Evolutionary conservation across 2,888 invertebrate species (phyloP).

Genomic region (Dasysyrphus tricinctus): DNA sequence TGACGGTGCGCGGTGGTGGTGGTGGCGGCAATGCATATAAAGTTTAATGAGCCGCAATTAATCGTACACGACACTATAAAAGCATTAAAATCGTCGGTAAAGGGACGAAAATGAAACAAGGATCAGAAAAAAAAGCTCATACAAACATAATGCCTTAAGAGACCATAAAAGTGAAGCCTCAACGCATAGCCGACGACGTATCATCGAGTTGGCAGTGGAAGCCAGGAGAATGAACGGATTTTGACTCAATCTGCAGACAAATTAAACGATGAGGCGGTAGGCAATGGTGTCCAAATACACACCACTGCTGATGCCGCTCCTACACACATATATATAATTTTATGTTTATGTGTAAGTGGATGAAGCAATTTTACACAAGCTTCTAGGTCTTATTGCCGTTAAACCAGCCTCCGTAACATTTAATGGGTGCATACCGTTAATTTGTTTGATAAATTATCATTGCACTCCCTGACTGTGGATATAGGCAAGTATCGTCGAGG

Average conservation of each 20-base stretch:
- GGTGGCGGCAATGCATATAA: slow-evolving; percentile 78
- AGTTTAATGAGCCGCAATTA: slow-evolving; percentile 84
- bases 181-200: slow-evolving; percentile 26
- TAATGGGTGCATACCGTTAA: slow-evolving; percentile 71
- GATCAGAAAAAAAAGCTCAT: not conserved
- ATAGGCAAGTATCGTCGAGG: slow-evolving; percentile 37
- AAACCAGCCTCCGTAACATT: slow-evolving; percentile 63
- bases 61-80: slow-evolving; percentile 82
- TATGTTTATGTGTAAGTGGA: slow-evolving; percentile 25
- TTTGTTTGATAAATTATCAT: slow-evolving; percentile 72
- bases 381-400: slow-evolving; percentile 56
- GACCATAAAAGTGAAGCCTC: slow-evolving; percentile 47
- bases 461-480: slow-evolving; percentile 38
- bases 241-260: slow-evolving; percentile 70
- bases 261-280: slow-evolving; percentile 60
- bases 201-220: not conserved
- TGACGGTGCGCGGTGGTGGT: slow-evolving; percentile 11
- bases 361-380: slow-evolving; percentile 51
- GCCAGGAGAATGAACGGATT: slow-evolving; percentile 44
- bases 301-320: not conserved
- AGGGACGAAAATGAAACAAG: slow-evolving; percentile 24
- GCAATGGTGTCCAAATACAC: slow-evolving; percentile 34
- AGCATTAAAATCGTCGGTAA: slow-evolving; percentile 71
- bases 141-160: slow-evolving; percentile 31
- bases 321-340: not conserved